Evolutionary conservation across 2,888 invertebrate species (phyloP), one percentile per base, ranked within the genome.

Genomic region (Cryptus armator): DNA sequence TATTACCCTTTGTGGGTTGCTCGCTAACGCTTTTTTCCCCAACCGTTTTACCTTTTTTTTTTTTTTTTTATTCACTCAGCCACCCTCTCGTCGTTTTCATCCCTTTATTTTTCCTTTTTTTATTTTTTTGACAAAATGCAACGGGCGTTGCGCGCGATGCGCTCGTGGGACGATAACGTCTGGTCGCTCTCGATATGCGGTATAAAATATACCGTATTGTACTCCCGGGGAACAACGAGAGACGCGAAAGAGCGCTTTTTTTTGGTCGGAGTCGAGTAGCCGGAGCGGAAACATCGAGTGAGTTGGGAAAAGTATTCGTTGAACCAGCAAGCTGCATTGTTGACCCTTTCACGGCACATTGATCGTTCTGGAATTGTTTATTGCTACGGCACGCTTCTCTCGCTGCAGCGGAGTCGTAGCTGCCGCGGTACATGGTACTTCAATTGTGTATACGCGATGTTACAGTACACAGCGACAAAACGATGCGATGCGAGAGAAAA

Each of bases 291-390:
- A 64, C 62, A 75, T 75, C 71, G 70, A 64, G 62, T 71, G 48
- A 71, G 68, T 29, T 6, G 48, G 68, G 64, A 64, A 68, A 77
- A 77, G 77, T 75, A 75, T 75, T 75, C 74, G 74, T 48, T 75
- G 74, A 75, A 75, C 74, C 74, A 75, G 74, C 53, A 24, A 59
- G 53, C 68, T 37, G 56, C 56, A 67, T 77, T 68, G 77, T 67
- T 77, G 77, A 68, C 77, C 77, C 68, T 68, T 77, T 77, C 59
- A 68, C 77, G 68, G 59, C 46, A 77, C 77, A 77, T 77, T 68
- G 77, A 67, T 68, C 68, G 44, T 46, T 68, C 56, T 32, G n/a
- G 56, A 68, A 68, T 77, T 77, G 66, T 77, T 77, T 77, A 77
- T 77, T 77, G 68, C 67, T 68, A 16, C 37, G 37, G 10, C 16